A percentile compares a stretch with the other conserved stretches of the same genome.
These are phyloP conservation scores for Lasius platythorax DNA, from an alignment of 2,888 invertebrate species.

Conservation along the genomic window DNA sequence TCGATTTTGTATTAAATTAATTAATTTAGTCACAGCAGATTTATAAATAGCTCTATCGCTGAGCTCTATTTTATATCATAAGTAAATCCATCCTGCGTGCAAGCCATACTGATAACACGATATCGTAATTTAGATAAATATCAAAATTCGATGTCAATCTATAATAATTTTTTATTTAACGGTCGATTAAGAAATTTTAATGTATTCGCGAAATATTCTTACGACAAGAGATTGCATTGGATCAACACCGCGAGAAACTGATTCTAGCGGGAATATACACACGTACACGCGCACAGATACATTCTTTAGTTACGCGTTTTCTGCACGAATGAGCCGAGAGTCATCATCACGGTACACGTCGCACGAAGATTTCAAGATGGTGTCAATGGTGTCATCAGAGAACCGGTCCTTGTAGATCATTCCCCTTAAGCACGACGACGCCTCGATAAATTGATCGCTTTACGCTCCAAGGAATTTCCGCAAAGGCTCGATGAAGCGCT, in stretches of 20 bases:
- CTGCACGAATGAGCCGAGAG: slow-evolving; percentile 23
- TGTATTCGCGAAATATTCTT: not conserved
- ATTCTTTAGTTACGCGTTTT: not conserved
- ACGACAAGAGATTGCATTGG: not conserved
- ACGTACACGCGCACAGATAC: not conserved
- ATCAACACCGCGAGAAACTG: slow-evolving; percentile 6
- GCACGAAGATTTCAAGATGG: slow-evolving; percentile 21
- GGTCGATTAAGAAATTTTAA: not conserved
- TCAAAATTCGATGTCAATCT: not conserved
- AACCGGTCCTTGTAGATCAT: slow-evolving; percentile 75
- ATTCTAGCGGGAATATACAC: not conserved
- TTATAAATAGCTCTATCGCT: not conserved
- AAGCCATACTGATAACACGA: not conserved
- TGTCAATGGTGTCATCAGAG: slow-evolving; percentile 65
- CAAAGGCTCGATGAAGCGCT: slow-evolving; percentile 30
- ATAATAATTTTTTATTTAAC: not conserved
- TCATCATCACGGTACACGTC: slow-evolving; percentile 7
- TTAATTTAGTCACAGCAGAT: not conserved
- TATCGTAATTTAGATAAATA: not conserved
- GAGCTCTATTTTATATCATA: not conserved
- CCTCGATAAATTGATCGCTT: slow-evolving; percentile 49
- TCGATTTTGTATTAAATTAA: slow-evolving; percentile 13
- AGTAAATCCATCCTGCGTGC: not conserved
- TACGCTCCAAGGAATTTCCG: slow-evolving; percentile 44
- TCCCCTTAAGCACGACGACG: slow-evolving; percentile 58